These are phyloP conservation scores for Hirtodrosophila trivittata DNA, from an alignment of 2,888 invertebrate genomes.

Conservation along the genomic window DNA sequence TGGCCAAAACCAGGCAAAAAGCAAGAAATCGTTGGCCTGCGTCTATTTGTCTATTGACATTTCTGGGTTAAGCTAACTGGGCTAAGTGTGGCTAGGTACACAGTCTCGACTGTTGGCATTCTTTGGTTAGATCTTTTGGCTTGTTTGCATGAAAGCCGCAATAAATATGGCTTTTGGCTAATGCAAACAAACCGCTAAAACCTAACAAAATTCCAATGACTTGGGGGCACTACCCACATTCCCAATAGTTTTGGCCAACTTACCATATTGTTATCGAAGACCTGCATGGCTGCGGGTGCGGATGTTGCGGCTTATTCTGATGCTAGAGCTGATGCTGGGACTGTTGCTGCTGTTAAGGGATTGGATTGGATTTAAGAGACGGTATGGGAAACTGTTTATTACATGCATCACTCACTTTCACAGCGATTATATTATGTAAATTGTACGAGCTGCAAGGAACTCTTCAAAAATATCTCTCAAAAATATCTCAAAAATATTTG, in stretches of 20 bases:
- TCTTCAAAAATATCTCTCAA: constrained; percentile 22
- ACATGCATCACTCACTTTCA: constrained; percentile 71
- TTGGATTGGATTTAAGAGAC: constrained; percentile 3
- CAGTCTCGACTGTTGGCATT: constrained; percentile 15
- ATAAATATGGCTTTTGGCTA: constrained; percentile 47
- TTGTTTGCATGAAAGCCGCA: constrained; percentile 29
- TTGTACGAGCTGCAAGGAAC: constrained; percentile 17
- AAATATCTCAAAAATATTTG: constrained; percentile 17
- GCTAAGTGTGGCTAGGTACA: constrained; percentile 52
- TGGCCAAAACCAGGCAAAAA: constrained; percentile 19
- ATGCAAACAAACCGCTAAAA: constrained; percentile 29
- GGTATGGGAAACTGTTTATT: too few relatives aligned
- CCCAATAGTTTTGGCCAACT: constrained; percentile 44
- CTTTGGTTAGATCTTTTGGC: constrained; percentile 7
- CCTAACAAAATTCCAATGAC: constrained; percentile 5
- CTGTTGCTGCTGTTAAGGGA: constrained; percentile 25
- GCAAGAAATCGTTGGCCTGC: constrained; percentile 14
- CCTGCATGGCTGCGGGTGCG: constrained; percentile 75
- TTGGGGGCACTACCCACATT: not conserved
- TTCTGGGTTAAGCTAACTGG: constrained; percentile 71
- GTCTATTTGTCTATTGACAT: constrained; percentile 56
- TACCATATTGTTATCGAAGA: constrained; percentile 81
- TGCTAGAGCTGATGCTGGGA: constrained; percentile 2
- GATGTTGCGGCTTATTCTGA: constrained; percentile 25
- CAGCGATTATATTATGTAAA: constrained; percentile 47